Evolutionary conservation across 64 coral and sea anemone species (phyloP).

Genomic region (Dendronephthya gigantea): DNA sequence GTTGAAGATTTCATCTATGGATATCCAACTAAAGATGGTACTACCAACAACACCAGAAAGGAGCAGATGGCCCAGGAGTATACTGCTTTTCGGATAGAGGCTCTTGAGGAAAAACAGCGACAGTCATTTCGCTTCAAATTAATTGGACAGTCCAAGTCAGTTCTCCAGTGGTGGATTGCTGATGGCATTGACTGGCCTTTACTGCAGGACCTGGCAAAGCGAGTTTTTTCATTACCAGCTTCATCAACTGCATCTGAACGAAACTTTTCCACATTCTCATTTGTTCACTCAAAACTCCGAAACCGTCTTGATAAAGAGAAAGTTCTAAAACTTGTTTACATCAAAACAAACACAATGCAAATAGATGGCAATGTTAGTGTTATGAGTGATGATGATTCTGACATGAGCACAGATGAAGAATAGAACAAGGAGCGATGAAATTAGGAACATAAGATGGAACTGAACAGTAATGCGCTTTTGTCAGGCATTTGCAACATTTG

Average conservation of each 20-base stretch:
- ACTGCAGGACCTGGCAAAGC: not conserved
- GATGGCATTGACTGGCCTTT: not conserved
- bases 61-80: not conserved
- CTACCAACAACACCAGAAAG: not conserved
- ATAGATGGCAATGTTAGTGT: not conserved
- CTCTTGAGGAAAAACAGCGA: not conserved
- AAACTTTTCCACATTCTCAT: not conserved
- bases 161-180: not conserved
- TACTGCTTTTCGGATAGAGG: not conserved
- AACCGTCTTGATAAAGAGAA: not conserved
- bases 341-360: not conserved
- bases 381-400: too few species aligned
- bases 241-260: not conserved
- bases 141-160: not conserved
- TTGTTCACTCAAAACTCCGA: not conserved
- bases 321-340: not conserved
- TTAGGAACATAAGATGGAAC: too few species aligned
- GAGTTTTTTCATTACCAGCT: not conserved
- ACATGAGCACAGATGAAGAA: too few species aligned
- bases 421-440: too few species aligned
- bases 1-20: not conserved
- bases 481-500: too few species aligned
- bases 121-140: not conserved
- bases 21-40: slow-evolving; percentile 12
- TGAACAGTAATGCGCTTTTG: too few species aligned